Percentiles rank a stretch among this genome's conserved stretches.
phyloP scores from a whole-genome alignment of 2,888 invertebrate genomes.

The Calliscelio sp. region DNA sequence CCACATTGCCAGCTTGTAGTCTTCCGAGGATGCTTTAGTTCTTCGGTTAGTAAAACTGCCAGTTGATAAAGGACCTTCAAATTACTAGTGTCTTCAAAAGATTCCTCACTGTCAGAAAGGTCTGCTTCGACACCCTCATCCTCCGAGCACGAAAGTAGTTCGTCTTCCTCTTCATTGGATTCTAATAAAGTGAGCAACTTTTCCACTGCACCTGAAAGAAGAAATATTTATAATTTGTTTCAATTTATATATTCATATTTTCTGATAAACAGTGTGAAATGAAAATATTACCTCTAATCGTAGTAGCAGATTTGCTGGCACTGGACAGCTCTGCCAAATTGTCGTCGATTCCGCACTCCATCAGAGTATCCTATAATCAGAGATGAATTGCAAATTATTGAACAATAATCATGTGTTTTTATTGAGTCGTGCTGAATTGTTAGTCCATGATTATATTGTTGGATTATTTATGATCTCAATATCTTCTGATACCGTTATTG shows the following conservation, averaged over 20 bases:
- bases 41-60: slow-evolving; percentile 80
- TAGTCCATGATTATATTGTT: too few relatives aligned
- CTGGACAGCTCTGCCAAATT: slow-evolving; percentile 79
- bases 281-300: slow-evolving; percentile 80
- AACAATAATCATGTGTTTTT: neutral
- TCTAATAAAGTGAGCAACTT: slow-evolving; percentile 81
- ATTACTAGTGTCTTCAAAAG: slow-evolving; percentile 73
- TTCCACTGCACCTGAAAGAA: slow-evolving; percentile 81
- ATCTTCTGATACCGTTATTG: slow-evolving; percentile 32
- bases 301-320: slow-evolving; percentile 78
- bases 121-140: slow-evolving; percentile 84
- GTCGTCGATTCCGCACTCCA: slow-evolving; percentile 82
- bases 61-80: slow-evolving; percentile 80
- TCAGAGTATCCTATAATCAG: slow-evolving; percentile 81
- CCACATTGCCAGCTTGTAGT: slow-evolving; percentile 66
- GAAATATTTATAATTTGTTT: too few relatives aligned
- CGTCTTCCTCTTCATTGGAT: slow-evolving; percentile 79
- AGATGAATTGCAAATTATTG: too few relatives aligned
- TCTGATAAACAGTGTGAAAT: too few relatives aligned
- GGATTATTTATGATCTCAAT: slow-evolving; percentile 40
- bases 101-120: slow-evolving; percentile 77
- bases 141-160: slow-evolving; percentile 80
- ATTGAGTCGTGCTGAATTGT: slow-evolving; percentile 9
- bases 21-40: slow-evolving; percentile 79
- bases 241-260: too few relatives aligned